phyloP scores from a whole-genome alignment of 1,140 invertebrate genomes.

The Theocolax elegans region DNA sequence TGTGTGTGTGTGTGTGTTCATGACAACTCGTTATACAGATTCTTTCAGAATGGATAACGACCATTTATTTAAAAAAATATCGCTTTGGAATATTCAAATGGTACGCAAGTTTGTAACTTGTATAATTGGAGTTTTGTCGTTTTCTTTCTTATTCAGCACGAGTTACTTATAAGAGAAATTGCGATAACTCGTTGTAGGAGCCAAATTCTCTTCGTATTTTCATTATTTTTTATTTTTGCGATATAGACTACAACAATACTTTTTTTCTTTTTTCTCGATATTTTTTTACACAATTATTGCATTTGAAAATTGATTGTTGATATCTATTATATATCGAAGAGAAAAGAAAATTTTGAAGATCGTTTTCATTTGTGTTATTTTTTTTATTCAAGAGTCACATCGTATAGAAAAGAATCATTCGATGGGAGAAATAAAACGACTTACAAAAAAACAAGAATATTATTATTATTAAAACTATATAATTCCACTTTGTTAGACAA shows the following conservation, averaged over 20 bases:
- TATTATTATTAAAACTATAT: constrained; percentile 60
- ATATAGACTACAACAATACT: constrained; percentile 19
- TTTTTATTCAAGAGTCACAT: no score
- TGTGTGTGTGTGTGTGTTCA: not conserved
- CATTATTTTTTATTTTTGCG: not conserved
- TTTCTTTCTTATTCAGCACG: constrained; percentile 5
- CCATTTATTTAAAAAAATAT: constrained; percentile 36
- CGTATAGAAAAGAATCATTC: constrained; percentile 28
- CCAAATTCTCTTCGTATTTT: constrained; percentile 6
- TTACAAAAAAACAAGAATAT: constrained; percentile 58
- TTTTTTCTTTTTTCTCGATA: not conserved
- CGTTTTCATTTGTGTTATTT: no score
- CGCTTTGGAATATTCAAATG: constrained; percentile 30
- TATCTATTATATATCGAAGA: not conserved
- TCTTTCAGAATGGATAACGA: constrained; percentile 34
- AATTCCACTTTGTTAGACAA: constrained; percentile 55
- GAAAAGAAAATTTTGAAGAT: constrained; percentile 13
- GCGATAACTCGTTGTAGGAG: not conserved
- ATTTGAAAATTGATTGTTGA: constrained; percentile 27
- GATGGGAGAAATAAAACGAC: constrained; percentile 48
- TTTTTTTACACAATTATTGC: constrained; percentile 37
- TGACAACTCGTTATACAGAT: constrained; percentile 29
- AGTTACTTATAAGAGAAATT: constrained; percentile 21
- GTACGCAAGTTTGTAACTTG: constrained; percentile 33
- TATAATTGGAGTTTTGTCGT: constrained; percentile 23